These are phyloP conservation scores for Asbolus verrucosus DNA, from an alignment of 1,140 invertebrate genomes.

Conservation along the genomic window DNA sequence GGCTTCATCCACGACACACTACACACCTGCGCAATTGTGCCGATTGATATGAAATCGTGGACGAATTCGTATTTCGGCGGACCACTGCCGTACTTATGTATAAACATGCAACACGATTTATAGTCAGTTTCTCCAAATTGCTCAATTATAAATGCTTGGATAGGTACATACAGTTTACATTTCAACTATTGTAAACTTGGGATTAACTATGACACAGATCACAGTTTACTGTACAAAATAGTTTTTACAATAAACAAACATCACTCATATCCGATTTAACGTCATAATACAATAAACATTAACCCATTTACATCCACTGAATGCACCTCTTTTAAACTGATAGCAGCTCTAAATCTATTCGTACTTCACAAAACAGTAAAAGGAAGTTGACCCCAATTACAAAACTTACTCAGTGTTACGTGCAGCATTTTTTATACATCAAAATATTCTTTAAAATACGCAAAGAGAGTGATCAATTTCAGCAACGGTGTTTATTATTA, in stretches of 20 bases:
- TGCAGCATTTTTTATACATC: too few species aligned
- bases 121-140: conserved; percentile 20
- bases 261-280: neutral
- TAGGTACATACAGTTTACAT: conserved; percentile 20
- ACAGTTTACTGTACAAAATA: conserved; percentile 18
- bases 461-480: too few species aligned
- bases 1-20: too few species aligned
- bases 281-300: conserved; percentile 34
- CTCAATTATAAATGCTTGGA: conserved; percentile 8
- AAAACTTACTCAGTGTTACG: too few species aligned
- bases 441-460: too few species aligned
- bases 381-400: too few species aligned
- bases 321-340: too few species aligned
- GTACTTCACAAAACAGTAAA: neutral
- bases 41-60: neutral
- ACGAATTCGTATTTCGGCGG: conserved; percentile 3
- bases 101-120: conserved; percentile 11
- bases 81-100: conserved; percentile 2
- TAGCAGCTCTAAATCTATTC: too few species aligned
- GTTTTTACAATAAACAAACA: conserved; percentile 27
- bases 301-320: conserved; percentile 10
- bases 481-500: too few species aligned
- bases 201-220: conserved; percentile 2
- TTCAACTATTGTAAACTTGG: conserved; percentile 14
- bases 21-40: neutral